phyloP scores from a whole-genome alignment of 1,140 invertebrate species.

The Cyclargus thomasi region DNA sequence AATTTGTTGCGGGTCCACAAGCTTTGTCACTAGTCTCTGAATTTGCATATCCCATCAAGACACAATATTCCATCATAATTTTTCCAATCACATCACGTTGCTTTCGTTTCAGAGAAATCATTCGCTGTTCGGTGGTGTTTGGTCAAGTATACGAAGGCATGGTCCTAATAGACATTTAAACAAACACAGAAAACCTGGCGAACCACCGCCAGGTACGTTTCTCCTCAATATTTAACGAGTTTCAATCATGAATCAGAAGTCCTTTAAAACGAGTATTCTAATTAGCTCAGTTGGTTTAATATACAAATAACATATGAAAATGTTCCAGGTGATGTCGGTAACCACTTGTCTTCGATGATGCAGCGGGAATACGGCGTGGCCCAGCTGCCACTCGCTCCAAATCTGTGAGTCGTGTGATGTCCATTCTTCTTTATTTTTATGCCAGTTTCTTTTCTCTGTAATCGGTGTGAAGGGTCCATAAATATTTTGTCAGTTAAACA shows the following conservation, averaged over 20 bases:
- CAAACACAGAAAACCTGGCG: conserved; percentile 50
- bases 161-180: conserved; percentile 62
- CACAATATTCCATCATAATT: neutral
- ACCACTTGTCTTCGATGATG: conserved; percentile 73
- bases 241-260: neutral
- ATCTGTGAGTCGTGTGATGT: conserved; percentile 55
- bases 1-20: too few species aligned
- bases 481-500: neutral
- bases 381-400: conserved; percentile 54
- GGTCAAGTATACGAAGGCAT: conserved; percentile 89
- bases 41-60: too few species aligned
- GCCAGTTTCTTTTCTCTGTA: neutral
- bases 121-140: conserved; percentile 95
- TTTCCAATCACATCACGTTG: too few species aligned
- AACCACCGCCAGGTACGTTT: conserved; percentile 45
- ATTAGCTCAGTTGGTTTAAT: too few species aligned
- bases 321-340: conserved; percentile 56
- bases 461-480: too few species aligned
- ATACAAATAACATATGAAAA: too few species aligned
- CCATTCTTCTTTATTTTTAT: neutral
- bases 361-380: conserved; percentile 65
- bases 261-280: too few species aligned
- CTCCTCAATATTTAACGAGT: neutral
- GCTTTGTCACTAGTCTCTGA: too few species aligned
- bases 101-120: conserved; percentile 88